Evolutionary conservation across 2,888 invertebrate species (phyloP), one percentile per base, ranked within the genome.

Genomic region (Apodemia zela): DNA sequence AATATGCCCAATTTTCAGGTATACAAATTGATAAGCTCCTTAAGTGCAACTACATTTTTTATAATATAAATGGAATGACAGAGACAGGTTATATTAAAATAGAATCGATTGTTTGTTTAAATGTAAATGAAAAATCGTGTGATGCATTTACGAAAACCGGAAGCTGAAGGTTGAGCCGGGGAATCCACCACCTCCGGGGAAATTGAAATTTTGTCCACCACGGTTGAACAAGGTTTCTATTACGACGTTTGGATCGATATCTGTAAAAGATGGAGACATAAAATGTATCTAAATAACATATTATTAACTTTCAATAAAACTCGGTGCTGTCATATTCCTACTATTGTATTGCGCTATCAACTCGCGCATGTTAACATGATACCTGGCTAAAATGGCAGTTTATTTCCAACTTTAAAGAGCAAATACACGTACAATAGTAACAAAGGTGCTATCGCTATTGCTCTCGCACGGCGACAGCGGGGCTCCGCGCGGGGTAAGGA

Each of bases 151-250:
- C 73, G 94, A 93, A 79, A 95, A 96, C 76, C 95, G 95, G 88
- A 95, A 96, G 68, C 93, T 92, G 80, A 94, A 95, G 58, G 94
- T 92, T 17, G 88, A 92, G 7, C 93, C 94, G 0, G 94, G 94
- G 81, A 93, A 93, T 29, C 92, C 88, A 42, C 83, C 79, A n/a
- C 83, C 84, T 8, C 90, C 83, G 49, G 89, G 89, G 80, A 93
- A 93, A 70, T 93, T 93, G 74, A 92, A 93, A 68, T 89, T 91
- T 63, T 90, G 89, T 33, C 87, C 87, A 21, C 91, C 89, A 58
- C 92, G 91, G 76, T 94, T 94, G 92, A 96, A 97, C 93, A 97
- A 97, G 3, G 95, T 93, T 77, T 96, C 96, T 94, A 97, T 97
- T 82, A 97, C 95, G 80, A 95, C 94, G 79, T 95, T 95, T 8